Evolutionary conservation across 2,113 vertebrate genomes (phyloP).

Genomic region (Anguilla rostrata): DNA sequence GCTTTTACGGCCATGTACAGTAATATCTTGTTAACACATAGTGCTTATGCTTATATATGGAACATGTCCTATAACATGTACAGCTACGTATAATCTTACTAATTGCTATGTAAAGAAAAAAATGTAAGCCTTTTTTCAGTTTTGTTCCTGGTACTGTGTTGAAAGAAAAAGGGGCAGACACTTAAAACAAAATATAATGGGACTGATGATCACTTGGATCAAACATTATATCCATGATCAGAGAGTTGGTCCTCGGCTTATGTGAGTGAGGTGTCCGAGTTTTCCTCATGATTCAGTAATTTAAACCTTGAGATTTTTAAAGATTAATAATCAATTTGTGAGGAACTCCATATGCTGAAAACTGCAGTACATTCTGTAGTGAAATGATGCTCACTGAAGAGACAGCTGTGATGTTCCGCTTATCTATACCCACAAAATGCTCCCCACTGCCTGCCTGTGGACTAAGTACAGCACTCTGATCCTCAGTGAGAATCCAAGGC

Average conservation of each 20-base stretch:
- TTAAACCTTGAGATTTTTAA: background rate
- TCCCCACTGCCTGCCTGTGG: background rate
- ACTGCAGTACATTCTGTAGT: background rate
- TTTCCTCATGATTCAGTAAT: background rate
- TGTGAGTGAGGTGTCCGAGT: background rate
- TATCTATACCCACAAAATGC: background rate
- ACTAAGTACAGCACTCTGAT: background rate
- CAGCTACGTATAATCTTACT: slow-evolving; percentile 65
- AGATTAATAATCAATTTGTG: background rate
- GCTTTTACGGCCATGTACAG: slow-evolving; percentile 45
- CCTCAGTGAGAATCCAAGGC: background rate
- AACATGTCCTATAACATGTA: slow-evolving; percentile 63
- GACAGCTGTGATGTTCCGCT: background rate
- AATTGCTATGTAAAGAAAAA: slow-evolving; percentile 63
- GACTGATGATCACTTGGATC: slow-evolving; percentile 6
- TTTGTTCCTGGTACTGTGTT: slow-evolving; percentile 63
- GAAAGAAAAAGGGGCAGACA: slow-evolving; percentile 39
- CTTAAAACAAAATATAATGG: slow-evolving; percentile 43
- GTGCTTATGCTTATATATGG: slow-evolving; percentile 54
- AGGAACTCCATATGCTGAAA: too few relatives aligned
- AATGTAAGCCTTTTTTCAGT: slow-evolving; percentile 62
- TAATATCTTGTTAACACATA: slow-evolving; percentile 53
- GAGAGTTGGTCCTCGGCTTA: background rate
- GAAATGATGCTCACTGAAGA: background rate
- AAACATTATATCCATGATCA: background rate